Conservation (phyloP, 2,888 invertebrate species). For the Augiades crinisus region DNA sequence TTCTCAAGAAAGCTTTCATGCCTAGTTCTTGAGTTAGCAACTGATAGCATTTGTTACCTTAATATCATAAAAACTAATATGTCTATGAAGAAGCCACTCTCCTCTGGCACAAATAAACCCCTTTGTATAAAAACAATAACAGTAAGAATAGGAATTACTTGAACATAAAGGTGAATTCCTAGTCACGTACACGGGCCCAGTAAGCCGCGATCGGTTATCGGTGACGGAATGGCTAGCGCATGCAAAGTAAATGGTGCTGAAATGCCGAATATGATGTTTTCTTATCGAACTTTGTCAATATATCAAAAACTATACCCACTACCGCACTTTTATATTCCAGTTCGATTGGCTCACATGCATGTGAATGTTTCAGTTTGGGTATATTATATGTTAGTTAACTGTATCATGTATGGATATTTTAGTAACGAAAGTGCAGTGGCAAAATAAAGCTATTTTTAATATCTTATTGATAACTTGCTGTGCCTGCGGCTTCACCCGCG, state of each 20-base stretch:
- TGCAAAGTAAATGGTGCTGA: slow-evolving; percentile 58
- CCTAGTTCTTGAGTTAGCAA: too few species aligned
- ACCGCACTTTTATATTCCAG: slow-evolving; percentile 27
- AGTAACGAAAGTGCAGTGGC: too few species aligned
- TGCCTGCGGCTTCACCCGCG: too few species aligned
- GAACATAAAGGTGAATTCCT: slow-evolving; percentile 32
- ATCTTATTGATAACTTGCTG: too few species aligned
- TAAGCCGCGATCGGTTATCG: slow-evolving; percentile 45
- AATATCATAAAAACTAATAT: not conserved
- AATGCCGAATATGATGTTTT: slow-evolving; percentile 53
- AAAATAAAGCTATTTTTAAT: too few species aligned
- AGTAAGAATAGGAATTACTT: not conserved
- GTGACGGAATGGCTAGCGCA: slow-evolving; percentile 49
- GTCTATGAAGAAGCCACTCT: not conserved
- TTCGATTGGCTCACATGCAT: not conserved
- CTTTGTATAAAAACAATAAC: slow-evolving; percentile 1
- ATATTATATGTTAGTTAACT: too few species aligned
- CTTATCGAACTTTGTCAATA: slow-evolving; percentile 57
- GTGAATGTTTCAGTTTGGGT: too few species aligned
- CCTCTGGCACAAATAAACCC: too few species aligned
- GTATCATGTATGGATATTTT: too few species aligned
- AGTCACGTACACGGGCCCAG: slow-evolving; percentile 54
- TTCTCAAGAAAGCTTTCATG: too few species aligned
- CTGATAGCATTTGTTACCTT: too few species aligned
- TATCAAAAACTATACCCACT: slow-evolving; percentile 56